A percentile compares a stretch with the other conserved stretches of the same genome.
These are phyloP conservation scores for Nycticebus coucang DNA, from an alignment of 2,113 vertebrate species.

Conservation along the genomic window DNA sequence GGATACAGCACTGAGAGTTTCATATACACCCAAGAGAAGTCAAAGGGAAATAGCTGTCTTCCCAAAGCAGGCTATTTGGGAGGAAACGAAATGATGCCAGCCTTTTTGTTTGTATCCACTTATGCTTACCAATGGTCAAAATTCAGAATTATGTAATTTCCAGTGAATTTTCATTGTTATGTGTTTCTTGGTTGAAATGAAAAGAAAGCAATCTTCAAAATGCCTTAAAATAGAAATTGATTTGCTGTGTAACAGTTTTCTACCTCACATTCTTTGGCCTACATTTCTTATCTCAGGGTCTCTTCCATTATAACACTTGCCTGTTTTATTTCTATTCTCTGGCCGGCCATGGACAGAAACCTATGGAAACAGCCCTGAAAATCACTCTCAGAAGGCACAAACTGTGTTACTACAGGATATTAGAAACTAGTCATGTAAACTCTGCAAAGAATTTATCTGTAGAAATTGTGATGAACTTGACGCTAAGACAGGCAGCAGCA, in stretches of 20 bases:
- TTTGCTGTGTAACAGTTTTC: neutral
- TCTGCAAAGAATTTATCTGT: constrained; percentile 59
- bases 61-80: neutral
- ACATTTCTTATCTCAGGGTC: neutral
- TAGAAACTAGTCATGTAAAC: constrained; percentile 24
- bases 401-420: neutral
- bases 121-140: neutral
- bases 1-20: neutral
- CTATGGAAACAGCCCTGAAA: neutral
- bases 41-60: neutral
- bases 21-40: neutral
- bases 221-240: neutral
- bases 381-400: neutral
- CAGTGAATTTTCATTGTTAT: constrained; percentile 17
- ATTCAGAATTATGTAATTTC: neutral
- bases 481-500: constrained; percentile 19
- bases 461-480: constrained; percentile 51
- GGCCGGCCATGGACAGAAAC: neutral
- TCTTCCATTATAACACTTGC: neutral
- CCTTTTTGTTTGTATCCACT: neutral
- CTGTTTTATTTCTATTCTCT: neutral
- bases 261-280: neutral
- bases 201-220: neutral
- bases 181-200: constrained; percentile 8
- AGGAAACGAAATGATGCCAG: neutral